A percentile compares a stretch with the other conserved stretches of the same genome.
Evolutionary conservation across 1,140 invertebrate genomes (phyloP).

Genomic region (Drosophila parvula): DNA sequence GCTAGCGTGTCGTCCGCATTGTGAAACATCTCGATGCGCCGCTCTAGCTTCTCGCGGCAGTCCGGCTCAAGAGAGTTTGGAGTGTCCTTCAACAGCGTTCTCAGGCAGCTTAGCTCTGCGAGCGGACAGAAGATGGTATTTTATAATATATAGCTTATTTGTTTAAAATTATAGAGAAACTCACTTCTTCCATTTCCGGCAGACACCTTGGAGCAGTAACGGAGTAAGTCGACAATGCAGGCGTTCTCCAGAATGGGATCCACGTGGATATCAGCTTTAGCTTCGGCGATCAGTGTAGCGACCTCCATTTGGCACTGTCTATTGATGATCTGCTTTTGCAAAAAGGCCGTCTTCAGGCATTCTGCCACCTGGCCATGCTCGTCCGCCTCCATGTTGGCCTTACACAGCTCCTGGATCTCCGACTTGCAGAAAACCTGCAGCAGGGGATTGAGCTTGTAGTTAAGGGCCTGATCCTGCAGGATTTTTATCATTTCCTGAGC

Average conservation of each 20-base stretch:
- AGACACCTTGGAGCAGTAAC: slow-evolving; percentile 92
- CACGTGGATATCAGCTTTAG: slow-evolving; percentile 92
- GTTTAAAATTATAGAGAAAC: slow-evolving; percentile 56
- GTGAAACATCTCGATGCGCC: slow-evolving; percentile 94
- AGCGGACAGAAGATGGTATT: too few species aligned
- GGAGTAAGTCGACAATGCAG: slow-evolving; percentile 91
- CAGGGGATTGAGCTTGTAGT: slow-evolving; percentile 94
- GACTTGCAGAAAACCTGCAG: slow-evolving; percentile 90
- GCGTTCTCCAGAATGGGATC: slow-evolving; percentile 92
- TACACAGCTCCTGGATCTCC: slow-evolving; percentile 88
- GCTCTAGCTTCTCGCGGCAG: slow-evolving; percentile 91
- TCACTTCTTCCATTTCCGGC: slow-evolving; percentile 94
- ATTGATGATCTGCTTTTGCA: slow-evolving; percentile 89
- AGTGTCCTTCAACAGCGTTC: slow-evolving; percentile 88
- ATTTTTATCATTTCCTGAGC: slow-evolving; percentile 92
- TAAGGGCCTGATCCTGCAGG: slow-evolving; percentile 93
- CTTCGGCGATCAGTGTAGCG: slow-evolving; percentile 91
- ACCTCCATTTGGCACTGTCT: slow-evolving; percentile 91
- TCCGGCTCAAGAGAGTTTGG: slow-evolving; percentile 89
- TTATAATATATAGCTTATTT: too few species aligned
- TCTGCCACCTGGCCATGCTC: slow-evolving; percentile 89
- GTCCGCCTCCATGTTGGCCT: slow-evolving; percentile 85
- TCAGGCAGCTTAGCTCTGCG: slow-evolving; percentile 92
- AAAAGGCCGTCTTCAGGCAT: slow-evolving; percentile 93
- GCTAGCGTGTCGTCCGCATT: slow-evolving; percentile 90